Conservation (phyloP, 2,113 vertebrate species). For the Phylloscopus trochiloides region DNA sequence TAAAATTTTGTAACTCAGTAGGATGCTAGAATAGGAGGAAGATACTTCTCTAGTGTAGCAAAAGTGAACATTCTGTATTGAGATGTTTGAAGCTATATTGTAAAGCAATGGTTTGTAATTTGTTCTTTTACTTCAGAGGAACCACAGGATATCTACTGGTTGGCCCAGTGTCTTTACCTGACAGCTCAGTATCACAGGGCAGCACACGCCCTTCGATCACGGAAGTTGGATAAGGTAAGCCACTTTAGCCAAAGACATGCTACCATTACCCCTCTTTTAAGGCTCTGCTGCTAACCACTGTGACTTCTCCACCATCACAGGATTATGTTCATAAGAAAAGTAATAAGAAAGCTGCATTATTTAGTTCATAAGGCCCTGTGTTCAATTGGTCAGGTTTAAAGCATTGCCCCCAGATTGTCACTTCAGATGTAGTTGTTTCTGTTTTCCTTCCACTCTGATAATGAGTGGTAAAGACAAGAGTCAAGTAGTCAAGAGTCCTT, state of each 20-base stretch:
- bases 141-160: constrained; percentile 96
- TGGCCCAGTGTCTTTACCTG: constrained; percentile 96
- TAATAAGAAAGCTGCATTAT: background rate
- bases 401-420: background rate
- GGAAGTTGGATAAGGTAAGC: constrained; percentile 93
- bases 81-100: background rate
- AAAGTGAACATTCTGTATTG: background rate
- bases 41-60: background rate
- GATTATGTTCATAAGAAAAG: background rate
- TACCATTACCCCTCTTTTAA: background rate
- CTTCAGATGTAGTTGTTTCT: background rate
- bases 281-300: background rate
- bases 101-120: background rate
- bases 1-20: background rate
- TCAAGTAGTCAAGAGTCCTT: background rate
- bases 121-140: constrained; percentile 77
- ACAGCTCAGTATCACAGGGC: constrained; percentile 98
- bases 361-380: background rate
- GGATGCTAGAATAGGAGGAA: background rate
- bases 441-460: background rate
- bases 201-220: constrained; percentile 91
- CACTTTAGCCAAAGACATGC: background rate
- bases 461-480: background rate
- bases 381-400: rapidly evolving
- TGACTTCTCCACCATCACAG: background rate